phyloP scores from a whole-genome alignment of 2,888 invertebrate species.

The Meta bourneti region DNA sequence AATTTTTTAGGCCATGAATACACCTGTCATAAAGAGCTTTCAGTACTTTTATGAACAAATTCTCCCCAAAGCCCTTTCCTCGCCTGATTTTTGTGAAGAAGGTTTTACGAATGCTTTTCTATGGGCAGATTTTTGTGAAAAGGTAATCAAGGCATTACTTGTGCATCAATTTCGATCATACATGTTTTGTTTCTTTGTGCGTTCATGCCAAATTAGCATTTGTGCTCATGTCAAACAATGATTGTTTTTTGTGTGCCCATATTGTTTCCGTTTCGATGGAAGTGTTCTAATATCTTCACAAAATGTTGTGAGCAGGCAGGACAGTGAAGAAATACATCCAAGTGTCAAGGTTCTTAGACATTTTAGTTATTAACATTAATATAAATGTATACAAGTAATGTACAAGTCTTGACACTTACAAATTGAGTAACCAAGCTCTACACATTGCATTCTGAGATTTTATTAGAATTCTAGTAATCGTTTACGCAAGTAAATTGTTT shows the following conservation, averaged over 20 bases:
- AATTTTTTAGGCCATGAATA: slow-evolving; percentile 8
- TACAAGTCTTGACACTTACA: no score
- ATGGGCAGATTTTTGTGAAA: slow-evolving; percentile 56
- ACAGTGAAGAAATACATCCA: no score
- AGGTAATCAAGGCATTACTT: slow-evolving; percentile 27
- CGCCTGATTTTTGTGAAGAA: slow-evolving; percentile 42
- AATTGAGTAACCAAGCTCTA: no score
- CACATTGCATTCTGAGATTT: no score
- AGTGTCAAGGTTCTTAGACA: no score
- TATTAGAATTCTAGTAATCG: no score
- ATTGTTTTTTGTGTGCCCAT: neutral
- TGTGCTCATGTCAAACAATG: neutral
- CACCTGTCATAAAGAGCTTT: slow-evolving; percentile 17
- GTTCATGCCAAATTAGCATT: neutral
- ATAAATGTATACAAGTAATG: no score
- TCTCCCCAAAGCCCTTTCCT: slow-evolving; percentile 32
- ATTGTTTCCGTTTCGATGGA: neutral
- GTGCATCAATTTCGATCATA: no score
- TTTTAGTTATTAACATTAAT: no score
- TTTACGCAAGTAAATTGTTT: no score
- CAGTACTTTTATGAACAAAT: slow-evolving; percentile 52
- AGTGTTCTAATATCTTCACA: no score
- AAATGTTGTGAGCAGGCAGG: no score
- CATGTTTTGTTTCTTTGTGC: neutral
- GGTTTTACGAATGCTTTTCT: slow-evolving; percentile 41